Conservation (phyloP, 2,888 invertebrate genomes). For the Homarus gammarus region DNA sequence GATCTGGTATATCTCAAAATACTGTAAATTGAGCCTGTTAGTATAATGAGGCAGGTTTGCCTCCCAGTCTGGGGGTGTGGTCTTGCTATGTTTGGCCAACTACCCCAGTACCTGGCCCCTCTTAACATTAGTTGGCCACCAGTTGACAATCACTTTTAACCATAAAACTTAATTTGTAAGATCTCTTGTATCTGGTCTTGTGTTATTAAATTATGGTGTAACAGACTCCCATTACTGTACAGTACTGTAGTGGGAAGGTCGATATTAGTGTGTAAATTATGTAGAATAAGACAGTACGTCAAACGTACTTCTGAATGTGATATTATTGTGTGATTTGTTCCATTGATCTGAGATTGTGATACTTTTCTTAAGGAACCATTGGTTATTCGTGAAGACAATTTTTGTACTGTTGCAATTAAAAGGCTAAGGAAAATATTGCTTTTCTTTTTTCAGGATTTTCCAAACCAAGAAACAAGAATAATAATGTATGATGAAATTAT, state of each 20-base stretch:
- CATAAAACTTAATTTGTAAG: conserved; percentile 5
- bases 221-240: not conserved
- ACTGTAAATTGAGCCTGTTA: not conserved
- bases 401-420: conserved; percentile 70
- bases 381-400: conserved; percentile 62
- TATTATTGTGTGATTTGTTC: conserved; percentile 60
- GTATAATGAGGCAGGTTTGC: not conserved
- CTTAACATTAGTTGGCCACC: not conserved
- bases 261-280: conserved; percentile 41
- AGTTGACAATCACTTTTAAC: conserved; percentile 10
- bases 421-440: conserved; percentile 51
- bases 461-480: not conserved
- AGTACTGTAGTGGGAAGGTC: too few species aligned
- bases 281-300: conserved; percentile 40
- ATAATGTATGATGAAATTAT: too few species aligned
- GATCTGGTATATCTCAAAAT: not conserved
- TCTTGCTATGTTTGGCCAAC: not conserved
- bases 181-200: conserved; percentile 15
- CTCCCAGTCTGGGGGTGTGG: not conserved
- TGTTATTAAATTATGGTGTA: conserved; percentile 3
- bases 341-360: conserved; percentile 71
- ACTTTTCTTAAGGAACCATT: conserved; percentile 68
- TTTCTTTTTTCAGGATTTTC: conserved; percentile 8
- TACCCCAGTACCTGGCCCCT: not conserved
- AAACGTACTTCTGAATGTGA: conserved; percentile 65